phyloP scores from a whole-genome alignment of 2,797 vertebrate species.

The Oryzias sinensis region DNA sequence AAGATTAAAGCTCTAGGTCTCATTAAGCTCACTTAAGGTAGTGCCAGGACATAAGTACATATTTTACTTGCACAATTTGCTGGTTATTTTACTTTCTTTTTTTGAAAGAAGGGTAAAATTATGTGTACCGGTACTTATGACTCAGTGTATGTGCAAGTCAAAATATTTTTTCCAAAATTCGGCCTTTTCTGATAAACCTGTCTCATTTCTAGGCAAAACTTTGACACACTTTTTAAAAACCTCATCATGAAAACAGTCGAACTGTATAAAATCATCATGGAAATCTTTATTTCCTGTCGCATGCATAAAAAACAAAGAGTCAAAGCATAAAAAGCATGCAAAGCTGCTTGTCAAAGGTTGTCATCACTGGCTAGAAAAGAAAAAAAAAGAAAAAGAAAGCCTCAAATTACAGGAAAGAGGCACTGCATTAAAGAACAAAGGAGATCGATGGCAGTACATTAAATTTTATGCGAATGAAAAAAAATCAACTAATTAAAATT shows the following conservation, averaged over 20 bases:
- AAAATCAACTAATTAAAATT: slow-evolving; percentile 90
- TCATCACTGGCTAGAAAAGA: slow-evolving; percentile 79
- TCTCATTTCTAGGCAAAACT: slow-evolving; percentile 11
- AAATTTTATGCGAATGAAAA: slow-evolving; percentile 85
- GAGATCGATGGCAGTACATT: slow-evolving; percentile 87
- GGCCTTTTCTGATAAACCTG: neutral
- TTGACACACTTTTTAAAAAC: neutral
- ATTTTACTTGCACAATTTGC: too few species aligned
- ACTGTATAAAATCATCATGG: slow-evolving; percentile 18
- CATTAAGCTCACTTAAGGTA: too few species aligned
- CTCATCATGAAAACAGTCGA: neutral
- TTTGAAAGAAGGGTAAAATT: neutral
- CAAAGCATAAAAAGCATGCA: slow-evolving; percentile 42
- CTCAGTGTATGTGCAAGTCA: neutral
- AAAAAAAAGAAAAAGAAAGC: slow-evolving; percentile 70
- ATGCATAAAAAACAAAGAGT: too few species aligned
- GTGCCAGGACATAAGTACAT: too few species aligned
- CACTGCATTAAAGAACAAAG: slow-evolving; percentile 88
- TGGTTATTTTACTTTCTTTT: neutral
- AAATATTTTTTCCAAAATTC: neutral
- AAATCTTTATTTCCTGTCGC: slow-evolving; percentile 26
- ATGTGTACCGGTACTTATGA: neutral
- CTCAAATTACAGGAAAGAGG: slow-evolving; percentile 86
- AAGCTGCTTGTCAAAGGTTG: slow-evolving; percentile 76
- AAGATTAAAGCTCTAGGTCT: too few species aligned